These are phyloP conservation scores for Ectropis crepuscularia DNA, from an alignment of 2,888 invertebrate genomes.

Conservation along the genomic window DNA sequence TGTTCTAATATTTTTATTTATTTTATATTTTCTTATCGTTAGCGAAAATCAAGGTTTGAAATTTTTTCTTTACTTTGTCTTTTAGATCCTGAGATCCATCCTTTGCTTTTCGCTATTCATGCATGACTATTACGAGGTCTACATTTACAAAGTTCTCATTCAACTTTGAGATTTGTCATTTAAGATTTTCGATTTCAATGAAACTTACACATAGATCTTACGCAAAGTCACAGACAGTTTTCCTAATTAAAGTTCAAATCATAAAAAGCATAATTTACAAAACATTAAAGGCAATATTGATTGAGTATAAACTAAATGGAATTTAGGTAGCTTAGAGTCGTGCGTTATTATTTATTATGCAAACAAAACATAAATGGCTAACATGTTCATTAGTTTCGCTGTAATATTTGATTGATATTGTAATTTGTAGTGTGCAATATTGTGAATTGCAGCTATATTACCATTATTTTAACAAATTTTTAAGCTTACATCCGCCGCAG, in stretches of 20 bases:
- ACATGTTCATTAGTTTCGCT: no score
- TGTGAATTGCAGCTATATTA: conserved; percentile 4
- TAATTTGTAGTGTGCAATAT: no score
- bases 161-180: conserved; percentile 7
- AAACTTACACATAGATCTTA: conserved; percentile 12
- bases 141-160: conserved; percentile 21
- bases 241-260: not conserved
- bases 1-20: conserved; percentile 62
- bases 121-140: conserved; percentile 36
- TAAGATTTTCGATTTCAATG: conserved; percentile 7
- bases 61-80: conserved; percentile 29
- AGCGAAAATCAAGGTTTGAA: conserved; percentile 49
- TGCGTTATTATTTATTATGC: no score
- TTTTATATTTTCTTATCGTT: conserved; percentile 47
- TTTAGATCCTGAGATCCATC: conserved; percentile 33
- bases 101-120: conserved; percentile 46
- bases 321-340: no score
- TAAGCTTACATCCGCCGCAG: conserved; percentile 11
- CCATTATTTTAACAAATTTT: conserved; percentile 7
- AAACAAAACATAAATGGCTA: no score
- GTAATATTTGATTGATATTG: no score
- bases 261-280: not conserved
- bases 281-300: not conserved
- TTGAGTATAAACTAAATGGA: no score
- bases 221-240: not conserved